Base-by-base conservation (phyloP, 2,113 vertebrate genomes). In the Scophthalmus maximus region DNA sequence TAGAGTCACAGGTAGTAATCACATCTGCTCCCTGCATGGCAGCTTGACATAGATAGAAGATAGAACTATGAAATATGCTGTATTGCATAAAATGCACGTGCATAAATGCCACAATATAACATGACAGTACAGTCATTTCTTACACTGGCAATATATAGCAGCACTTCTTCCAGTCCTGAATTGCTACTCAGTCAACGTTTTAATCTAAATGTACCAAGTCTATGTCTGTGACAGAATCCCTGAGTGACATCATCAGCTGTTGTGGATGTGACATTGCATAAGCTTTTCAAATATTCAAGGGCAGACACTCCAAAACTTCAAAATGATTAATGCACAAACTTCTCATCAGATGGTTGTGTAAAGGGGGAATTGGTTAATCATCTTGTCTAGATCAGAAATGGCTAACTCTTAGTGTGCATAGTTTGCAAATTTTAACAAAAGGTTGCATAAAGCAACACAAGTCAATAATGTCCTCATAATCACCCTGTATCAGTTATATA, bases 171-270 rank as follows among this genome's bases (percentile, higher is more conserved):
- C 32, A 42, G 10, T 46, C 4, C 22, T 55, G 29, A 63, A 42
- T 14, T 29, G 12, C 56, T 65, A 23, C 40, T 56, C 42, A 62
- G 52, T 53, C 42, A 57, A 67, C 18, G 7, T 47, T 22, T 56
- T 8, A 32, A 46, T 71, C 15, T 23, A 36, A 62, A 25, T 71
- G 38, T 69, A 30, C 42, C 25, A 29, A 11, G n/a, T 8, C 4
- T 26, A 3, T 52, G 46, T 51, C 49, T 53, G 40, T 71, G 38
- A 58, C 42, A 56, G 56, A 75, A 70, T 27, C 20, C 51, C 18
- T 52, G 38, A 67, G 32, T 70, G 64, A 82, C 23, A 20, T 72
- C 47, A 60, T 81, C 76, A 68, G 68, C 60, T 70, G 68, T 42
- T 81, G 42, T 49, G 50, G 17, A 25, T 32, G 8, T 61, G 36